Evolutionary conservation across 2,797 vertebrate genomes (phyloP), one percentile per base, ranked within the genome.

Genomic region (Yasuhikotakia modesta): DNA sequence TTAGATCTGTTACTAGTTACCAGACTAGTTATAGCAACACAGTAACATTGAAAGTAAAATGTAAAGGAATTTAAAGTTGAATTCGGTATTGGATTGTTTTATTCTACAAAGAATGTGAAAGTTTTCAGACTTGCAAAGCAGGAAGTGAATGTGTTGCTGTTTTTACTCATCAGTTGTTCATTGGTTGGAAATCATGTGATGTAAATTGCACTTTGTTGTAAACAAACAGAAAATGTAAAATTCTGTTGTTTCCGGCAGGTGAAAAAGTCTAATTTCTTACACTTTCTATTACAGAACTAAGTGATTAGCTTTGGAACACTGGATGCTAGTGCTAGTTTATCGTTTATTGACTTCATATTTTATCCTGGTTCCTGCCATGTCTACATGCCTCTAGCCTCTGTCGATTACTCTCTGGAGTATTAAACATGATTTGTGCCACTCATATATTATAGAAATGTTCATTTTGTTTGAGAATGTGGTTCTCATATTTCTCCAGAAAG

Each of bases 91-190:
- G 17, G 27, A 32, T 22, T 46, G 24, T 21, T 66, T 27, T 19
- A 21, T 46, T 58, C 19, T 57, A 3, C 63, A 67, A 57, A 67
- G 63, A 67, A 76, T 76, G 52, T 76, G 63, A 67, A 67, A 65
- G 30, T 32, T 32, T 32, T 32, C 30, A 32, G 30, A 32, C 5
- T 17, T 52, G 63, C 6, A 63, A 50, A 73, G 45, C 52, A 43
- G 19, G 19, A 75, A 32, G 35, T 53, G 5, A 75, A 66, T 45
- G 17, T 55, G 27, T 66, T 43, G 64, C 19, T 50, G 22, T 3
- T 65, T 39, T 53, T 73, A 21, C 16, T 75, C 3, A 6, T 64
- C 3, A 35, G 63, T 57, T 8, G 2, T 27, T n/a, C 19, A 50
- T 27, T 7, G 1, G n/a, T 50, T 63, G 61, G 1, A 55, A 11